Base-by-base conservation (phyloP, 2,797 vertebrate species). In the Pseudomugil gertrudae region DNA sequence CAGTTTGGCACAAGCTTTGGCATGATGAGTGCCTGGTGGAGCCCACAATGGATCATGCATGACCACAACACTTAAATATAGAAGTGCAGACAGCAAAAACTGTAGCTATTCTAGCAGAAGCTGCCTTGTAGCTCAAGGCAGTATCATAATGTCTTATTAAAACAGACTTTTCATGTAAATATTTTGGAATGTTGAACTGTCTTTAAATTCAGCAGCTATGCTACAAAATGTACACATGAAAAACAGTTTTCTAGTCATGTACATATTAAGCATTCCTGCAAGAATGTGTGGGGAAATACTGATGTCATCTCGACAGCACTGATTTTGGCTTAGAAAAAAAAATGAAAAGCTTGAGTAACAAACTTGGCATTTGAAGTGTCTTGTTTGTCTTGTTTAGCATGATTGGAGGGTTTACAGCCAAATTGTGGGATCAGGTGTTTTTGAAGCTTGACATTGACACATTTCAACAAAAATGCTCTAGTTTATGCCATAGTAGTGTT, bases 51-150 rank as follows among this genome's bases (percentile, higher is more conserved):
- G 79, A 85, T 88, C 76, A 72, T 76, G 80, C 78, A 84, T 85
- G 88, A 92, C 90, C 80, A 69, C 86, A 77, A 47, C 74, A 66
- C 69, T 89, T 89, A 90, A 87, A 90, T 87, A 89, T 85, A 89
- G 88, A 84, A 63, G 60, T 9, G 1, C 29, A 72, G 57, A 61
- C 80, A 69, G 73, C 66, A 85, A 83, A n/a, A 85, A 76, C 66
- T 80, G 47, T 40, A 73, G 65, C 69, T 80, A 71, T 76, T 79
- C 53, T 50, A 35, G 56, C 66, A 47, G 63, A 19, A 57, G 51
- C 69, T 66, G 58, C n/a, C 43, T 43, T 58, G 21, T 24, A 33
- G 64, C 36, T 57, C 3, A 57, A 32, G 59, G 40, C 45, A 7
- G 23, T 15, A 33, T 33, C 62, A 59, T 52, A 48, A 66, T 38